These are phyloP conservation scores for Catocala nupta DNA, from an alignment of 2,888 invertebrate species.

Conservation along the genomic window DNA sequence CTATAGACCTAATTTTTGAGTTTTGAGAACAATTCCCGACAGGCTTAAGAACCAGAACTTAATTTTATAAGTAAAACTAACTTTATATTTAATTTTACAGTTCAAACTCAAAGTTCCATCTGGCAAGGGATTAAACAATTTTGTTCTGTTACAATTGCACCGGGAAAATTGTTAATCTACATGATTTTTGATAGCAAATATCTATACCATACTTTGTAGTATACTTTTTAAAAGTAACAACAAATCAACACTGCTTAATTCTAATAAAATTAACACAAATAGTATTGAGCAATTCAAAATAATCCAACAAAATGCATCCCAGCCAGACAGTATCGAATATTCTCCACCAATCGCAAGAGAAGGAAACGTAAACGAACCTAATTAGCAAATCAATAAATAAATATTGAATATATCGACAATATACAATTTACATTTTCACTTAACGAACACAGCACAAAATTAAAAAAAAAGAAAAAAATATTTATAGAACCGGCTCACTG, in stretches of 20 bases:
- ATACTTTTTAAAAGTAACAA: constrained; percentile 53
- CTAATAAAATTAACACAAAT: constrained; percentile 78
- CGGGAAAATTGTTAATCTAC: constrained; percentile 31
- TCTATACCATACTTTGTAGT: constrained; percentile 13
- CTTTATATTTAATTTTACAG: constrained; percentile 68
- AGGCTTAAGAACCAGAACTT: constrained; percentile 77
- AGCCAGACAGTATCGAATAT: constrained; percentile 78
- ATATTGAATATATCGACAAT: constrained; percentile 85
- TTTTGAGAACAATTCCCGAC: constrained; percentile 71
- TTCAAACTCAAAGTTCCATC: constrained; percentile 73
- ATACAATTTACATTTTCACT: constrained; percentile 85
- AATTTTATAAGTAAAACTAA: constrained; percentile 75
- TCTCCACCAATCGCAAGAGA: constrained; percentile 69
- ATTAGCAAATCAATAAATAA: constrained; percentile 86
- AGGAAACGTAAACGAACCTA: constrained; percentile 74
- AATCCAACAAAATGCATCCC: constrained; percentile 72
- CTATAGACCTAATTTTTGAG: constrained; percentile 74
- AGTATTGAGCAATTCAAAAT: constrained; percentile 81
- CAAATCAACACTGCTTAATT: constrained; percentile 66
- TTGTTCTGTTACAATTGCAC: constrained; percentile 44
- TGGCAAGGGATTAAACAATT: constrained; percentile 73
- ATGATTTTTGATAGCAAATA: constrained; percentile 7
- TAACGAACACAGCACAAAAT: constrained; percentile 87
- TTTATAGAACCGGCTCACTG: constrained; percentile 79
- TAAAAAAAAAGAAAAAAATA: constrained; percentile 65